Base-by-base conservation (phyloP, 30 jellyfish, hydroid and myxozoan genomes). In the Hydractinia symbiolongicarpus region DNA sequence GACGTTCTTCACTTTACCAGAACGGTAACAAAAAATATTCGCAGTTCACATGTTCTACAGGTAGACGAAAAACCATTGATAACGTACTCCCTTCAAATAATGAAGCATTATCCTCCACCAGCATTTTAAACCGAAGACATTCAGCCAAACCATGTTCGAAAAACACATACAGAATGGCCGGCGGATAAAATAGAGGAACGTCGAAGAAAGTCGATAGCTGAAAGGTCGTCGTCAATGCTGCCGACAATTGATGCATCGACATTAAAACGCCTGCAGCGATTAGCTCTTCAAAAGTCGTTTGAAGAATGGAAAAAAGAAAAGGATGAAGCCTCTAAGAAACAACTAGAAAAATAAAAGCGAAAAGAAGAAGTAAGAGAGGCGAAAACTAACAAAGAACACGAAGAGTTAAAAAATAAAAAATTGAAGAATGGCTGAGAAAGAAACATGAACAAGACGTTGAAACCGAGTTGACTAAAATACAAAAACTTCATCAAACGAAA, bases 241-340 rank as follows among this genome's bases (percentile, higher is more conserved):
- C 10, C 50, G 69, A 6, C 15, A 57, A 61, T 7, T 16, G 11
- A 78, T 55, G 56, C 79, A 6, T 10, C 68, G 61, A 55, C 44
- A 13, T 17, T 70, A 62, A 86, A 86, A 5, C 79, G 68, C 51
- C 67, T 55, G 49, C 76, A 70, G 7, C 72, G 88, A 84, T 51
- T 64, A 6, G 74, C 40, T 9, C 74, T 50, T 6, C 68, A 78
- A 19, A 86, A 86, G 71, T 79, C 95, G 5, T 86, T 80, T 40
- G 95, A 86, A 21, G 90, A 86, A 15, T 86, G 95, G 95, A 67
- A 61, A 52, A 19, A 72, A 6, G 84, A 67, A 7, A 86, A 86
- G 84, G 76, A 86, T 61, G 75, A 79, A 4, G 87, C 81, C 16
- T 82, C 84, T 4, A 16, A 61, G 75, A 54, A 78, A 72, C 72